A percentile compares a stretch with the other conserved stretches of the same genome.
phyloP scores from a whole-genome alignment of 2,888 invertebrate species.

The Drosophila pegasa region DNA sequence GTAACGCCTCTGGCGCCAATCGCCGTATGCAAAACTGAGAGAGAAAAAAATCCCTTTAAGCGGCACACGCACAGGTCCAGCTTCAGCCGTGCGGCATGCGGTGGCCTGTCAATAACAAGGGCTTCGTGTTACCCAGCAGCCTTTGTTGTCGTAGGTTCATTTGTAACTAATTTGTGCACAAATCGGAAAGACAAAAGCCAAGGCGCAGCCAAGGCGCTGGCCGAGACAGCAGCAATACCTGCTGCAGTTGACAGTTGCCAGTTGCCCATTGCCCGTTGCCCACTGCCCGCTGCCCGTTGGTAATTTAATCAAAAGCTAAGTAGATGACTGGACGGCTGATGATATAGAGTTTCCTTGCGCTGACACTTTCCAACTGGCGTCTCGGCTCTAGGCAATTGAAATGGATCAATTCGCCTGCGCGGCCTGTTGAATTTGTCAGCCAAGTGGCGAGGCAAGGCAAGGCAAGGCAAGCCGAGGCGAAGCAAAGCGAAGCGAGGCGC shows the following conservation, averaged over 20 bases:
- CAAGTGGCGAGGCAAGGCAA: constrained; percentile 38
- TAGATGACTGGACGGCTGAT: constrained; percentile 26
- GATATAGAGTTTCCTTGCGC: constrained; percentile 60
- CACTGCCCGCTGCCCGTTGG: constrained; percentile 18
- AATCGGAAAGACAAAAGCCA: constrained; percentile 73
- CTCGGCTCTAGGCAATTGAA: constrained; percentile 19
- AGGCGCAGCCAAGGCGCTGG: constrained; percentile 1
- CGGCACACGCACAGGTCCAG: constrained; percentile 39
- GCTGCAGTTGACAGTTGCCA: constrained; percentile 2
- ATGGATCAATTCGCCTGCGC: constrained; percentile 50
- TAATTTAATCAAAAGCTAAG: constrained; percentile 62
- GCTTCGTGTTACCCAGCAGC: constrained; percentile 68
- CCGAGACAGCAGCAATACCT: constrained; percentile 3
- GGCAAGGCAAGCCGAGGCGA: not conserved
- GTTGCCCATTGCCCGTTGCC: constrained; percentile 5
- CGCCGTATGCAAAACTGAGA: constrained; percentile 22
- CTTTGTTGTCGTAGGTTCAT: constrained; percentile 77
- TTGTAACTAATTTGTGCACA: constrained; percentile 80
- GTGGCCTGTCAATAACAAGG: constrained; percentile 61
- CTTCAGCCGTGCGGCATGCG: constrained; percentile 35
- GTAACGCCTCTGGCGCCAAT: constrained; percentile 47
- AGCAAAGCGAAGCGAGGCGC: constrained; percentile 3
- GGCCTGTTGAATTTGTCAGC: constrained; percentile 64
- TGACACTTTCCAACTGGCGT: constrained; percentile 41
- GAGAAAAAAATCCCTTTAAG: constrained; percentile 34